Base-by-base conservation (phyloP, 2,797 vertebrate species). In the Anabas testudineus region DNA sequence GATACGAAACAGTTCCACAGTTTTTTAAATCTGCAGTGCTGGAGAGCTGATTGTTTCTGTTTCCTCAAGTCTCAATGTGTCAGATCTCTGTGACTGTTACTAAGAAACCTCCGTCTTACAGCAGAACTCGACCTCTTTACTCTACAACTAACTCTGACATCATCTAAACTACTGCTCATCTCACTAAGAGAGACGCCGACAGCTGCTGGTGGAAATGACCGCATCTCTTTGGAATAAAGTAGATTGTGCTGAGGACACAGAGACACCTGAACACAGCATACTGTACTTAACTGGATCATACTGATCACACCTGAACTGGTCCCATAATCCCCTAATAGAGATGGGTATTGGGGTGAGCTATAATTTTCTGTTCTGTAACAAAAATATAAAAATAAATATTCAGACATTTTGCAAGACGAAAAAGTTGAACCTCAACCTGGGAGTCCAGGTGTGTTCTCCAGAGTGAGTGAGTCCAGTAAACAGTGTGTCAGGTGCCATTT, bases 31-130 rank as follows among this genome's bases (percentile, higher is more conserved):
- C 48, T 64, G 58, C 53, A 22, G 42, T 7, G 2, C 46, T 39
- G 48, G 62, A 42, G 34, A 36, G 28, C n/a, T 46, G 3, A 58
- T 22, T 37, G 36, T 49, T 56, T 26, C 47, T 18, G 62, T 58
- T 49, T 75, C 59, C 59, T 57, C 24, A 2, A 63, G 43, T 51
- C 32, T 49, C 18, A 26, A 59, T 10, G 5, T 58, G 69, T 76
- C 59, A 68, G 60, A 70, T 57, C 52, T 47, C 22, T 56, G 46
- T 6, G 0, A 61, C 42, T 41, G 57, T 66, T 84, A 71, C 60
- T 60, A 73, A 67, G 42, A 70, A 73, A 62, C 62, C 42, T 49
- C 62, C 28, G 0, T 56, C 61, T 69, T 76, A 70, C 66, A 83
- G 58, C 61, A 2, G 67, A 65, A 56, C 9, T 19, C 72, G 43